These are phyloP conservation scores for Phylloscopus whistleri DNA, from an alignment of 2,113 vertebrate species.

Conservation along the genomic window DNA sequence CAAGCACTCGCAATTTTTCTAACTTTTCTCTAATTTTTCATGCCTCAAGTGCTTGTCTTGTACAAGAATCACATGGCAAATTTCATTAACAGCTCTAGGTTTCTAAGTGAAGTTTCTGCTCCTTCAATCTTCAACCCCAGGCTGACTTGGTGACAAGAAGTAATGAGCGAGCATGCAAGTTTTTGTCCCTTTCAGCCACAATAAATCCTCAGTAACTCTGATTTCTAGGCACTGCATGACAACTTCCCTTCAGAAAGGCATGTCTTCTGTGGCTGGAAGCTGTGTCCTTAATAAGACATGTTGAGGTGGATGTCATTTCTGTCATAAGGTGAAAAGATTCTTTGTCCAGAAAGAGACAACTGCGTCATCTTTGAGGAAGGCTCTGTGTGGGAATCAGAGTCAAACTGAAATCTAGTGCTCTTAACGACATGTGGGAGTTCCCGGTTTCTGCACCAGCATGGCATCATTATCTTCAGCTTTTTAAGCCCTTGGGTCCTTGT, in stretches of 20 bases:
- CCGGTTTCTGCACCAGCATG: neutral
- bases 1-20: neutral
- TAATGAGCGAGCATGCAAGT: neutral
- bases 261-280: neutral
- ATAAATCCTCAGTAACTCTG: neutral
- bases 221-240: neutral
- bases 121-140: neutral
- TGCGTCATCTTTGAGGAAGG: neutral
- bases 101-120: neutral
- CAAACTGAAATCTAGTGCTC: neutral
- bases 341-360: slow-evolving; percentile 29
- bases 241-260: neutral
- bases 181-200: neutral
- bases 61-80: neutral
- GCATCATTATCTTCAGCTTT: slow-evolving; percentile 3
- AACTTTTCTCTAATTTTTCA: neutral
- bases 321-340: neutral
- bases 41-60: neutral
- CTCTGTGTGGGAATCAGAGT: neutral
- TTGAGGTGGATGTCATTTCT: neutral
- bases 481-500: neutral
- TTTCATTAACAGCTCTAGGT: neutral
- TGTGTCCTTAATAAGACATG: neutral
- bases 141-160: neutral
- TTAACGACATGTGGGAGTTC: neutral